Evolutionary conservation across 2,888 invertebrate genomes (phyloP).

Genomic region (Caenorhabditis imperialis): DNA sequence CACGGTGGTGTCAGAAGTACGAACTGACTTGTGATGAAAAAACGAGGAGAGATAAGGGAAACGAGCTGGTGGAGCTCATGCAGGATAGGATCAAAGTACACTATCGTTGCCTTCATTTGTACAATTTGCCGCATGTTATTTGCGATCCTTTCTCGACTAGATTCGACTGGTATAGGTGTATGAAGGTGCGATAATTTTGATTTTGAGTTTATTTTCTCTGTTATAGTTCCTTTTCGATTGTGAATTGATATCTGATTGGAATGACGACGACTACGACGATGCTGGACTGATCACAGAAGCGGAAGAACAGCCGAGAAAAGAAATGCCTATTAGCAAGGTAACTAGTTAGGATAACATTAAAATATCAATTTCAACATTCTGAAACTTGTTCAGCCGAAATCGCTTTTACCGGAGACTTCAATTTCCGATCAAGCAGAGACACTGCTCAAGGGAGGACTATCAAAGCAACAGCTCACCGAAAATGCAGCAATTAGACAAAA

Average conservation of each 20-base stretch:
- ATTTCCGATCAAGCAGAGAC: conserved; percentile 54
- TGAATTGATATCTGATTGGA: conserved; percentile 68
- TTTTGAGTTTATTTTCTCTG: no score
- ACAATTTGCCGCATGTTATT: conserved; percentile 62
- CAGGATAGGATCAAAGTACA: conserved; percentile 65
- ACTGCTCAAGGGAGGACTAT: conserved; percentile 37
- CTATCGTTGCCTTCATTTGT: conserved; percentile 66
- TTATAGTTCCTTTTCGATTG: conserved; percentile 71
- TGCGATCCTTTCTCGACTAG: conserved; percentile 67
- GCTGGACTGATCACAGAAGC: conserved; percentile 43
- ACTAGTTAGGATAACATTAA: background rate
- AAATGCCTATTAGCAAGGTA: background rate
- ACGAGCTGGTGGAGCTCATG: conserved; percentile 61
- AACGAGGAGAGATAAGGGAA: conserved; percentile 58
- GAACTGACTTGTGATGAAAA: conserved; percentile 69
- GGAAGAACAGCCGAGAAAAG: background rate
- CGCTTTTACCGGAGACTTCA: conserved; percentile 28
- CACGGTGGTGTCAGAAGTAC: conserved; percentile 71
- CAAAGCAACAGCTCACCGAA: conserved; percentile 36
- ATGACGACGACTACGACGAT: conserved; percentile 60
- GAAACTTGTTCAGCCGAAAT: conserved; percentile 14
- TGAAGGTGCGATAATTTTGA: conserved; percentile 55
- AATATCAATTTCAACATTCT: conserved; percentile 1
- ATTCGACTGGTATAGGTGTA: conserved; percentile 68
- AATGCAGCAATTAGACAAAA: conserved; percentile 50